Conservation (phyloP, 2,888 invertebrate genomes). For the Siphlonurus alternatus region DNA sequence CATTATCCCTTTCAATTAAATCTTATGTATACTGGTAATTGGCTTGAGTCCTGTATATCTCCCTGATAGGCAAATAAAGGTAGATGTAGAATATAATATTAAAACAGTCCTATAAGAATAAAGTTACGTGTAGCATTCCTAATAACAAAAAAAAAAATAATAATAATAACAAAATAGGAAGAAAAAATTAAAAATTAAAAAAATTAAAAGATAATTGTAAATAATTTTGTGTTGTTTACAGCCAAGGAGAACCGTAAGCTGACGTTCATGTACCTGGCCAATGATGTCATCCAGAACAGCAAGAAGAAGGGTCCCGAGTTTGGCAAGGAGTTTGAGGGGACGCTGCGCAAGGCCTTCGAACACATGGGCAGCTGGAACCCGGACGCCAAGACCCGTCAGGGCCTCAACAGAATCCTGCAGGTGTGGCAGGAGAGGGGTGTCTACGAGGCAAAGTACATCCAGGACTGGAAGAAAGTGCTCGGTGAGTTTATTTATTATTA, state of each 20-base stretch:
- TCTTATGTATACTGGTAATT: no score
- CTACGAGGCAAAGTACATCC: slow-evolving; percentile 63
- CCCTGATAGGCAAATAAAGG: no score
- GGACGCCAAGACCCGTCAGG: slow-evolving; percentile 66
- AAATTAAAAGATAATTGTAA: no score
- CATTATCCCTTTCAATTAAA: no score
- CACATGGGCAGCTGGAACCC: slow-evolving; percentile 52
- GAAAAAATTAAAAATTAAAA: no score
- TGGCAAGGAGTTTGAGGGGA: slow-evolving; percentile 68
- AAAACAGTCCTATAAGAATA: no score
- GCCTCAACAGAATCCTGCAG: slow-evolving; percentile 61
- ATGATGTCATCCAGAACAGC: slow-evolving; percentile 98
- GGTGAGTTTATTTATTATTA: slow-evolving; percentile 22
- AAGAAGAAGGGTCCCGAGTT: slow-evolving; percentile 95
- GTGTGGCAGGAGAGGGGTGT: slow-evolving; percentile 91
- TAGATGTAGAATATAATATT: no score
- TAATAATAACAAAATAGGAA: no score
- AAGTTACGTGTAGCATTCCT: no score
- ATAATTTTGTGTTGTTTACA: slow-evolving; percentile 31
- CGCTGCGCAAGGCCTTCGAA: slow-evolving; percentile 66
- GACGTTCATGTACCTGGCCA: slow-evolving; percentile 93
- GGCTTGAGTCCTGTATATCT: no score
- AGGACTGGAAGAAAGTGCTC: slow-evolving; percentile 53
- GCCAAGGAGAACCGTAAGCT: slow-evolving; percentile 72
- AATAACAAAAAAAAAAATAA: no score